phyloP scores from a whole-genome alignment of 2,797 vertebrate genomes.

The Gallinago nigripennis region DNA sequence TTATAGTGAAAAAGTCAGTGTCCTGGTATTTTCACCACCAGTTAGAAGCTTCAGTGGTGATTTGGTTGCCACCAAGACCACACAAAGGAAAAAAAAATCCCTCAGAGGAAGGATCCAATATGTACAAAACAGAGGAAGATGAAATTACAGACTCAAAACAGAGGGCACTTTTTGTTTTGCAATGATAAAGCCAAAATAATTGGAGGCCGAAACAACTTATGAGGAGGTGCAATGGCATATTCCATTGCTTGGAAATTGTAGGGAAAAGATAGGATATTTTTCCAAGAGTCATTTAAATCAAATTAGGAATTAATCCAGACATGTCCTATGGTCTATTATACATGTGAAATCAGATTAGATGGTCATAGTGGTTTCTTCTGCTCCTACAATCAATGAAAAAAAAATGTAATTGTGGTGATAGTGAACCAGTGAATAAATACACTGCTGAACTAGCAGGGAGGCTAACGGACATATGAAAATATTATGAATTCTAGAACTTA shows the following conservation, averaged over 20 bases:
- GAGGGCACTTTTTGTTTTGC: background rate
- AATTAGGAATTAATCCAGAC: constrained; percentile 41
- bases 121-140: background rate
- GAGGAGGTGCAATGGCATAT: background rate
- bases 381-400: constrained; percentile 29
- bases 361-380: constrained; percentile 35
- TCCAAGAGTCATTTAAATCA: background rate
- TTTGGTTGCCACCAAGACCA: background rate
- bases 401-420: background rate
- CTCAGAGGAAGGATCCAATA: background rate
- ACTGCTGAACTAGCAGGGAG: constrained; percentile 15
- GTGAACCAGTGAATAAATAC: constrained; percentile 39
- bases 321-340: constrained; percentile 5
- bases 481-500: constrained; percentile 56
- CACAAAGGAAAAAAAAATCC: background rate
- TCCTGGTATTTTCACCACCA: background rate
- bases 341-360: constrained; percentile 42
- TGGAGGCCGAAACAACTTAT: background rate
- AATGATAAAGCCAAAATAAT: background rate
- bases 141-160: background rate
- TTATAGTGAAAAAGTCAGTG: background rate
- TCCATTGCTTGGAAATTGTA: background rate
- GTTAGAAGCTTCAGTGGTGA: background rate
- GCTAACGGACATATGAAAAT: constrained; percentile 41
- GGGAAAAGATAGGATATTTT: background rate